Base-by-base conservation (phyloP, 2,888 invertebrate species). In the Operophtera brumata region DNA sequence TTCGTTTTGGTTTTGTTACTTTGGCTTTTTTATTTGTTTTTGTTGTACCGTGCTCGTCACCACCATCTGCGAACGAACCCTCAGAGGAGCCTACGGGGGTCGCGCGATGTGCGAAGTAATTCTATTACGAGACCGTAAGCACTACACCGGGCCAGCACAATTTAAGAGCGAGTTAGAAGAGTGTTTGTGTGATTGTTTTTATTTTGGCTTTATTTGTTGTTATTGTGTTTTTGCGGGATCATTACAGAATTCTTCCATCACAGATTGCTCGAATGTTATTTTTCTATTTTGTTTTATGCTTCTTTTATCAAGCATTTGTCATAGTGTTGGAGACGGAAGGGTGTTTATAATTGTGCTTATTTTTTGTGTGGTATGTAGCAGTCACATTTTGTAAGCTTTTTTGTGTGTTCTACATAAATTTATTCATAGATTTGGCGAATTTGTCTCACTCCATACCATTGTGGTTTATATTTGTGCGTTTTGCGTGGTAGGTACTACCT, bases 401-500 rank as follows among this genome's bases (percentile, higher is more conserved):
- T 20, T 56, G 49, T 59, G 34, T 34, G 43, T 53, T 64, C 58
- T 52, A 8, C n/a, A n/a, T n/a, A n/a, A n/a, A n/a, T n/a, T n/a
- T n/a, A n/a, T n/a, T 56, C 14, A 9, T 20, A 1, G 8, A 7
- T 37, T 37, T 37, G 4, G 13, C 13, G 37, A 37, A 13, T 44
- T 44, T n/a, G n/a, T 35, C 11, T 20, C 3, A 36, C 13, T 43
- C 30, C 14, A n/a, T 34, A 2, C 11, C 2, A n/a, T 34, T 2
- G 10, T 30, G 20, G 2, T 20, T 20, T 20, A 20, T 3, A 20
- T 20, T 4, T 20, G 20, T 20, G 20, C 20, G 20, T 4, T 2
- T n/a, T n/a, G n/a, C n/a, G n/a, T n/a, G n/a, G n/a, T n/a, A n/a
- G n/a, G n/a, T n/a, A n/a, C n/a, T n/a, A n/a, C n/a, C n/a, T n/a